These are phyloP conservation scores for Alouatta palliata DNA, from an alignment of 2,113 vertebrate genomes.

Conservation along the genomic window DNA sequence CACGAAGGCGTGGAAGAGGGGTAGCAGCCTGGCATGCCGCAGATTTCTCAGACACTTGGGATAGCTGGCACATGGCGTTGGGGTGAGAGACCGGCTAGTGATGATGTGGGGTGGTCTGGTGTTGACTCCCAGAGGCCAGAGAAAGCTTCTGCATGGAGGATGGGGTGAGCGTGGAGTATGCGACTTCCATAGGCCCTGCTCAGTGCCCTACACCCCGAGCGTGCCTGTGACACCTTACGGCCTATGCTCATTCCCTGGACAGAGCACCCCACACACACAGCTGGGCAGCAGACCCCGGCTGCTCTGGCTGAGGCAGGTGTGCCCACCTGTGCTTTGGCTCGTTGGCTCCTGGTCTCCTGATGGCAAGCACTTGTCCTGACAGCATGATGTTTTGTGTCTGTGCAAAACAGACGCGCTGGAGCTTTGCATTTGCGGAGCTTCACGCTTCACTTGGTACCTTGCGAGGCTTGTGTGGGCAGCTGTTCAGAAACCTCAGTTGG, in stretches of 20 bases:
- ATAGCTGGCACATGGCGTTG: fast-evolving
- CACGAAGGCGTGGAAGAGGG: neutral
- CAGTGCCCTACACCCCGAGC: fast-evolving
- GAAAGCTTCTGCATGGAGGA: neutral
- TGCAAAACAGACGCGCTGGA: neutral
- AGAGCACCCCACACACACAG: neutral
- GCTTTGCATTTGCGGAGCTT: neutral
- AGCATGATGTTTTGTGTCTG: neutral
- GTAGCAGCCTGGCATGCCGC: neutral
- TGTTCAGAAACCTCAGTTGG: neutral
- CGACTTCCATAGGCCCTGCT: neutral
- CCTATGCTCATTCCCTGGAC: neutral
- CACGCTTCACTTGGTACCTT: neutral
- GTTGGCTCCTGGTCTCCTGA: neutral
- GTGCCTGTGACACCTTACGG: fast-evolving
- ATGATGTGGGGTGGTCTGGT: neutral
- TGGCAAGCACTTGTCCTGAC: neutral
- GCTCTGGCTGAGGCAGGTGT: neutral
- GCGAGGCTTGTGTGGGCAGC: neutral
- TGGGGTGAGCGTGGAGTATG: neutral
- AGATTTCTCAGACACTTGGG: neutral
- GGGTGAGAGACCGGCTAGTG: neutral
- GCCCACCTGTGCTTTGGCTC: neutral
- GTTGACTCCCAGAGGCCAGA: neutral
- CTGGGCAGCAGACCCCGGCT: neutral